Conservation (phyloP, 2,888 invertebrate genomes). For the Drosophila merina region DNA sequence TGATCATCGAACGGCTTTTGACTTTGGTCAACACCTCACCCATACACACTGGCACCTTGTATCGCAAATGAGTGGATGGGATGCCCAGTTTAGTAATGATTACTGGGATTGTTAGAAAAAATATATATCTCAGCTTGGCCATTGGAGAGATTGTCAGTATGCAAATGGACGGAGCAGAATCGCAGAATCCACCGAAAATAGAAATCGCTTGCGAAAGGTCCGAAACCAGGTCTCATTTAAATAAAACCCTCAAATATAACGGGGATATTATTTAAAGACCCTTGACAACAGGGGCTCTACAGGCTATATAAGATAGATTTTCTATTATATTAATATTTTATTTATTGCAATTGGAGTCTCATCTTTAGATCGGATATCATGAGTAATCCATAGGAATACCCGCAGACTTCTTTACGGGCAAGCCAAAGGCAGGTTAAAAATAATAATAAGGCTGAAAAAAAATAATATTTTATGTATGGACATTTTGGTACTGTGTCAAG, state of each 20-base stretch:
- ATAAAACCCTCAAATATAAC: conserved; percentile 12
- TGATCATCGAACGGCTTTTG: conserved; percentile 76
- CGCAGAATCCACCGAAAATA: conserved; percentile 43
- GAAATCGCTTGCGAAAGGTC: conserved; percentile 50
- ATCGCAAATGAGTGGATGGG: conserved; percentile 23
- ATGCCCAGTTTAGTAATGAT: conserved; percentile 53
- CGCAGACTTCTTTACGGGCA: conserved; percentile 56
- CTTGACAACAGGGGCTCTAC: conserved; percentile 23
- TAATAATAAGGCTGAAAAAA: not conserved
- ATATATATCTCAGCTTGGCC: conserved; percentile 18
- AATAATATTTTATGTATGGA: not conserved
- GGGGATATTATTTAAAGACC: not conserved
- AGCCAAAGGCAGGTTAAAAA: not conserved
- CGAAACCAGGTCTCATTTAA: conserved; percentile 31
- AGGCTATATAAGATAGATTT: not conserved
- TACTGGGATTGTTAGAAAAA: conserved; percentile 12
- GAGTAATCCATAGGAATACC: conserved; percentile 34
- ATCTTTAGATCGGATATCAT: conserved; percentile 7
- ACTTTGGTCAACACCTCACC: conserved; percentile 65
- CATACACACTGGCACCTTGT: conserved; percentile 39
- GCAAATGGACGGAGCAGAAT: conserved; percentile 61
- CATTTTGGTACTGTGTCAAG: not conserved
- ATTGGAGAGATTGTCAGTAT: conserved; percentile 63
- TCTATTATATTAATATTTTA: not conserved
- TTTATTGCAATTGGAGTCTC: conserved; percentile 7